Conservation (phyloP, 2,888 invertebrate species). For the Quadriops clusia region DNA sequence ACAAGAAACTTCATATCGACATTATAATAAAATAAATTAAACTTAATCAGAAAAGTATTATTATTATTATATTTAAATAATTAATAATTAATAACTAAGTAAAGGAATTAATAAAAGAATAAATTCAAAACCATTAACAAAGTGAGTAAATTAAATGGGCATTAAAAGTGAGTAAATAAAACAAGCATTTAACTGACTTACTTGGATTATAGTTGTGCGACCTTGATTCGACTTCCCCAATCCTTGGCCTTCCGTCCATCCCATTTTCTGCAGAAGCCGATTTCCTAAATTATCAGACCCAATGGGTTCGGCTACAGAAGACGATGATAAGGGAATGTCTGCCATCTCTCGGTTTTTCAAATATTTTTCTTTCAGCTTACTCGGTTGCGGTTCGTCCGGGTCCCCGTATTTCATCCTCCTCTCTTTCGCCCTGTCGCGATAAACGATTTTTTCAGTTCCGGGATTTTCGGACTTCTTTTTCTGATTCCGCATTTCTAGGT, state of each 20-base stretch:
- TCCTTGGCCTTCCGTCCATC: slow-evolving; percentile 96
- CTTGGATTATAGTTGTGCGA: slow-evolving; percentile 84
- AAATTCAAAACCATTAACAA: background rate
- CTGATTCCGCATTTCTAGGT: slow-evolving; percentile 43
- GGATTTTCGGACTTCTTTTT: slow-evolving; percentile 21
- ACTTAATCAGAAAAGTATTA: slow-evolving; percentile 5
- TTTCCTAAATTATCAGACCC: slow-evolving; percentile 88
- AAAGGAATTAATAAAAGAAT: background rate
- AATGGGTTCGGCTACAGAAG: slow-evolving; percentile 55
- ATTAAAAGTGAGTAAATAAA: too few relatives aligned
- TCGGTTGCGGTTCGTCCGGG: slow-evolving; percentile 65
- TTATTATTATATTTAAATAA: background rate
- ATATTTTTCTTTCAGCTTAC: slow-evolving; percentile 61
- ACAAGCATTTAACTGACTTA: too few relatives aligned
- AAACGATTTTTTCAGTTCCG: slow-evolving; percentile 36
- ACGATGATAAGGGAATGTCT: slow-evolving; percentile 35
- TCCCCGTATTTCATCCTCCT: slow-evolving; percentile 87
- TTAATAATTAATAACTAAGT: background rate
- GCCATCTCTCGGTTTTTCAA: slow-evolving; percentile 45
- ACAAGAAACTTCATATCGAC: too few relatives aligned
- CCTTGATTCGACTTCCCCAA: slow-evolving; percentile 90
- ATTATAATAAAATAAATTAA: too few relatives aligned
- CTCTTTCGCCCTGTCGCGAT: slow-evolving; percentile 94
- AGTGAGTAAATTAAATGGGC: too few relatives aligned
- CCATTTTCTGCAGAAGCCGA: slow-evolving; percentile 94